phyloP scores from a whole-genome alignment of 23 tunicate species.

The Clavelina lepadiformis region DNA sequence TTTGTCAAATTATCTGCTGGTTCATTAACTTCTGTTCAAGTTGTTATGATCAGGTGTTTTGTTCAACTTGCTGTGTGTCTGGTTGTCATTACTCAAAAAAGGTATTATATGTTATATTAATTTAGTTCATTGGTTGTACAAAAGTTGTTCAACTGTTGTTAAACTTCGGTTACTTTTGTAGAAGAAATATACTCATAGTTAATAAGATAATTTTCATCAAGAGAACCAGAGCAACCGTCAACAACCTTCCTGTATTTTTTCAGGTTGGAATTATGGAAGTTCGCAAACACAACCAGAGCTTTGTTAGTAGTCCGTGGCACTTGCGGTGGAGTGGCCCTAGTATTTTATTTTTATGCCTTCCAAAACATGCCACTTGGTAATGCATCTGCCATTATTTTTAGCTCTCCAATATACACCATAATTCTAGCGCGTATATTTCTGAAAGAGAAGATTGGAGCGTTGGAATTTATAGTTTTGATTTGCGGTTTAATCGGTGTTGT shows the following conservation, averaged over 20 bases:
- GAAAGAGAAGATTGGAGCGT: constrained; percentile 14
- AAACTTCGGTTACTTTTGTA: too few relatives aligned
- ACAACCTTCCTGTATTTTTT: neutral
- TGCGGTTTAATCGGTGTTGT: constrained; percentile 14
- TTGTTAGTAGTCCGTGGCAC: constrained; percentile 14
- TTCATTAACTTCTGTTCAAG: constrained; percentile 6
- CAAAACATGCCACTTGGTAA: constrained; percentile 45
- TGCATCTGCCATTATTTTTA: constrained; percentile 37
- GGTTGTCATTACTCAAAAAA: constrained; percentile 1
- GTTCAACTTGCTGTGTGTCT: constrained; percentile 25
- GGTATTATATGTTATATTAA: too few relatives aligned
- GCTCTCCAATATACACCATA: constrained; percentile 20
- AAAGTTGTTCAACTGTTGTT: too few relatives aligned
- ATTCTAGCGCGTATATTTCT: constrained; percentile 27
- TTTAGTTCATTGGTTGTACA: too few relatives aligned
- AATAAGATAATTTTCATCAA: too few relatives aligned
- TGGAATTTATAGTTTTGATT: constrained; percentile 11
- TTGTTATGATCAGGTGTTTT: constrained; percentile 18
- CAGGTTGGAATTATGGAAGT: constrained; percentile 11
- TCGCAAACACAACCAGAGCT: constrained; percentile 4
- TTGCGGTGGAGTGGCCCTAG: constrained; percentile 12
- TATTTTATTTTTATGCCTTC: constrained; percentile 31
- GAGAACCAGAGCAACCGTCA: neutral
- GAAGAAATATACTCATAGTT: too few relatives aligned
- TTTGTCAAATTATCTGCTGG: constrained; percentile 13